Evolutionary conservation across 1,140 invertebrate species (phyloP).

Genomic region (Euura saliciscinereae): DNA sequence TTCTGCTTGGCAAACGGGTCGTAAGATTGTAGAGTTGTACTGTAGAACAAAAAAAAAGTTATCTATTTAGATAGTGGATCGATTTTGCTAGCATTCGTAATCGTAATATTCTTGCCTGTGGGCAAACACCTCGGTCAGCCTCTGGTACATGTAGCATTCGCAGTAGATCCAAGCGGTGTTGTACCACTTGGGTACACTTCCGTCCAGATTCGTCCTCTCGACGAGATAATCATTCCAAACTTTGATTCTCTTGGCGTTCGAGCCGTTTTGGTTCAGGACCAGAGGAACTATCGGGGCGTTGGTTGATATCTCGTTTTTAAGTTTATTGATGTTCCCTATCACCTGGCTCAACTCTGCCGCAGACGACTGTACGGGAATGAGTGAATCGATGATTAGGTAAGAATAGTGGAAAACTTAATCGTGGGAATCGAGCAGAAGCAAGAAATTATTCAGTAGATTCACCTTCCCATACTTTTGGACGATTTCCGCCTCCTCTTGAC

Average conservation of each 20-base stretch:
- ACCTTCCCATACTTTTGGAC: slow-evolving; percentile 71
- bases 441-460: slow-evolving; percentile 38
- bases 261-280: slow-evolving; percentile 22
- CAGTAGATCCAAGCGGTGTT: slow-evolving; percentile 83
- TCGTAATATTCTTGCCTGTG: slow-evolving; percentile 64
- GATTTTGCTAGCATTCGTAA: no score
- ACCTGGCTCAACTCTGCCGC: slow-evolving; percentile 78
- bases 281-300: slow-evolving; percentile 76
- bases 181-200: slow-evolving; percentile 73
- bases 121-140: slow-evolving; percentile 79
- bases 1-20: slow-evolving; percentile 85
- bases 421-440: no score
- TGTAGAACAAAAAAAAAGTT: slow-evolving; percentile 62
- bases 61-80: slow-evolving; percentile 13
- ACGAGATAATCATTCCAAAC: slow-evolving; percentile 69
- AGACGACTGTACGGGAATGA: slow-evolving; percentile 57
- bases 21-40: slow-evolving; percentile 67
- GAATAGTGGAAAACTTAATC: no score
- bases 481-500: slow-evolving; percentile 75
- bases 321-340: slow-evolving; percentile 79
- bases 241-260: slow-evolving; percentile 50
- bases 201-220: slow-evolving; percentile 59
- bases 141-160: slow-evolving; percentile 93
- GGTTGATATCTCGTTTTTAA: slow-evolving; percentile 92
- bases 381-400: no score